Base-by-base conservation (phyloP, 2,888 invertebrate genomes). In the Phalera bucephala region DNA sequence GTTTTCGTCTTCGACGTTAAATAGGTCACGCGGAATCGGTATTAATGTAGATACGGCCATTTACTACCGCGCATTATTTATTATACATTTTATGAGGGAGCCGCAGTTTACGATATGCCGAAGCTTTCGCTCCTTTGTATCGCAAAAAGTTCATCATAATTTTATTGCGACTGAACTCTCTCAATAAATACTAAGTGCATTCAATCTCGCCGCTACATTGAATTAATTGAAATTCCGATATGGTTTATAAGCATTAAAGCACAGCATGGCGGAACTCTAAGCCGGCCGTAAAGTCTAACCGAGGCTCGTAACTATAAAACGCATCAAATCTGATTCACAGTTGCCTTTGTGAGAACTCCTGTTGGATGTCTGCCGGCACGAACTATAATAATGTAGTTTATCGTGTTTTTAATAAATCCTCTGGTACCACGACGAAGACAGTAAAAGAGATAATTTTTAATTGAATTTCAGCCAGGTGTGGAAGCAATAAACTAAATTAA, bases 381-480 rank as follows among this genome's bases (percentile, higher is more conserved):
- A 52, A 60, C 55, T 55, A 66, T 72, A 68, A 72, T 75, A 72
- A 72, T 72, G 70, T 65, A 67, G 67, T 78, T 81, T 79, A 81
- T 82, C 57, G 72, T 62, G 62, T 64, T 73, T 79, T 77, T 76
- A 77, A 75, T 82, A 76, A 79, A 79, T 72, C 63, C 44, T 52
- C 56, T 50, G n/a, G 52, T 55, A 51, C 64, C 61, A 65, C 69
- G 67, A 3, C 57, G 46, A 52, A 62, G 68, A 64, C 70, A 61
- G 64, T 81, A 75, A 79, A 82, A 77, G 45, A 51, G 60, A 68
- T 73, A 69, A 70, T 74, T 80, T 76, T 82, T 81, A 79, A 85
- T 85, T 83, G 68, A 81, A 77, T 70, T 63, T 52, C 58, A 45
- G 66, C 74, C 82, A 80, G 83, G 83, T 84, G 84, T 67, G 64